Evolutionary conservation across 2,113 vertebrate genomes (phyloP).

Genomic region (Paraplagusia blochii): DNA sequence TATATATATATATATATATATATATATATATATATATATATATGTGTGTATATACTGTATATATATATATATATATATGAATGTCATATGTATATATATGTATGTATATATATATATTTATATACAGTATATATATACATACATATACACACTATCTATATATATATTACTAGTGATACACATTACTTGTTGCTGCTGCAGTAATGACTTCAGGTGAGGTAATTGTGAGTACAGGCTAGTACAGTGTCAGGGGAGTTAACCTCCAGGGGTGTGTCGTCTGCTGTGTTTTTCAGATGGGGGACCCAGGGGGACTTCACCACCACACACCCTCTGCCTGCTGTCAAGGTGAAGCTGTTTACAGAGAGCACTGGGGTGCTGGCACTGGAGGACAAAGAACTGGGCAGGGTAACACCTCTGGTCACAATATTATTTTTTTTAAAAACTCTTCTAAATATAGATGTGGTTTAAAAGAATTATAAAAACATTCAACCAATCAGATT

Average conservation of each 20-base stretch:
- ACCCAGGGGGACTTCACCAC: slow-evolving; percentile 98
- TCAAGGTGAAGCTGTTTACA: slow-evolving; percentile 99
- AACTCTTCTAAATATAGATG: too few relatives aligned
- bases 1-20: too few relatives aligned
- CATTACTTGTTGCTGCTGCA: neutral
- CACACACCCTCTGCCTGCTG: slow-evolving; percentile 93
- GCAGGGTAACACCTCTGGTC: slow-evolving; percentile 79
- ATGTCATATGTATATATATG: too few relatives aligned
- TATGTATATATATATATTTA: too few relatives aligned
- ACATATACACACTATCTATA: neutral
- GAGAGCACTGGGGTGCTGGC: slow-evolving; percentile 98
- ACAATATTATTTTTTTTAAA: neutral
- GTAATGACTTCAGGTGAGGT: slow-evolving; percentile 14
- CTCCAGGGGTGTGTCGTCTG: slow-evolving; percentile 55
- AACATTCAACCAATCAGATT: too few relatives aligned
- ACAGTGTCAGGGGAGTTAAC: slow-evolving; percentile 50
- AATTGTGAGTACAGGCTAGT: neutral
- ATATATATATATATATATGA: too few relatives aligned
- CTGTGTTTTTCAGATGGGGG: slow-evolving; percentile 88
- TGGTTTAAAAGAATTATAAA: too few relatives aligned
- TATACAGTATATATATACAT: too few relatives aligned
- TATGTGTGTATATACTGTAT: too few relatives aligned
- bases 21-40: too few relatives aligned
- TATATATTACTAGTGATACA: too few relatives aligned
- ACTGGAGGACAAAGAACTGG: slow-evolving; percentile 97